These are phyloP conservation scores for Psylliodes chrysocephalus DNA, from an alignment of 2,888 invertebrate species.

Conservation along the genomic window DNA sequence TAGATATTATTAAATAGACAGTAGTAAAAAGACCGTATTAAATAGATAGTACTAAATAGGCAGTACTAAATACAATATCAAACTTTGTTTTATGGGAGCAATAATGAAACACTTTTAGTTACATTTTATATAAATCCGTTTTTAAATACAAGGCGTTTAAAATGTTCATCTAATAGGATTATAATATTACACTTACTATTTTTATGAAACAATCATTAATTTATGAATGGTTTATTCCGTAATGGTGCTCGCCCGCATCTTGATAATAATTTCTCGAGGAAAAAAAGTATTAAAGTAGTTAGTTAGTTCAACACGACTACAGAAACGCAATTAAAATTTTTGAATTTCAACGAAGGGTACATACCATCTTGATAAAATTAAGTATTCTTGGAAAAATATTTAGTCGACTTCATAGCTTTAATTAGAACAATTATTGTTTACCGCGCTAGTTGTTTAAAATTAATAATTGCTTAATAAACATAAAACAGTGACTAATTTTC, in stretches of 20 bases:
- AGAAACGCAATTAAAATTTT: conserved; percentile 4
- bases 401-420: neutral
- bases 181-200: neutral
- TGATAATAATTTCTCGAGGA: neutral
- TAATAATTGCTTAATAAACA: no score
- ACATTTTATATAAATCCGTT: no score
- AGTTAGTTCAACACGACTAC: neutral
- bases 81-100: no score
- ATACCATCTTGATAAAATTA: conserved; percentile 5
- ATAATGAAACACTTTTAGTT: no score
- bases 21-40: no score
- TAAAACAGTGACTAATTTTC: no score
- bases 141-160: no score
- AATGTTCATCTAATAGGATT: neutral
- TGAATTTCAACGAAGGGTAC: conserved; percentile 1
- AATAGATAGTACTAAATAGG: no score
- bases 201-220: neutral
- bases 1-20: no score
- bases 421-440: neutral
- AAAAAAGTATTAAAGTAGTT: conserved; percentile 4
- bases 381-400: neutral
- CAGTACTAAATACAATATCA: no score
- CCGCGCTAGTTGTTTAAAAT: neutral
- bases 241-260: conserved; percentile 3
- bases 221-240: neutral